Evolutionary conservation across 2,888 invertebrate species (phyloP).

Genomic region (Sericinus montela): DNA sequence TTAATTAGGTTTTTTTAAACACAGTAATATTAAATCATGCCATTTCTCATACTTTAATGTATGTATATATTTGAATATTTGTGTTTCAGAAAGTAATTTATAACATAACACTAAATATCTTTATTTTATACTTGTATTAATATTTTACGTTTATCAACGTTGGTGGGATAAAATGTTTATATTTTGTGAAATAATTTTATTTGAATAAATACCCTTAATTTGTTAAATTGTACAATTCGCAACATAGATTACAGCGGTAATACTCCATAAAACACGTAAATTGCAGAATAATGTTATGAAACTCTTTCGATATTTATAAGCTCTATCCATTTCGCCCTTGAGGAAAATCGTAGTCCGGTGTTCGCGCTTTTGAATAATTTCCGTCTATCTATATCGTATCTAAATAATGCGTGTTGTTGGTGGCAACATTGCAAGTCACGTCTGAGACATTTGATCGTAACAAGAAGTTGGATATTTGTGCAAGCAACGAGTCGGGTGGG

Average conservation of each 20-base stretch:
- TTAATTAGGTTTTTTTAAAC: too few species aligned
- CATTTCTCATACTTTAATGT: too few species aligned
- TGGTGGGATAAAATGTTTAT: too few species aligned
- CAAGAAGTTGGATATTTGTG: conserved; percentile 60
- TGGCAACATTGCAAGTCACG: conserved; percentile 59
- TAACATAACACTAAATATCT: too few species aligned
- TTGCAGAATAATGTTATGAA: conserved; percentile 7
- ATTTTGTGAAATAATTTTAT: too few species aligned
- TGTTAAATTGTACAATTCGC: neutral
- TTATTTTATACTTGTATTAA: too few species aligned
- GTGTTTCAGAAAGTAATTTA: too few species aligned
- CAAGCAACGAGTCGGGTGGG: conserved; percentile 40
- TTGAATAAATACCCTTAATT: too few species aligned
- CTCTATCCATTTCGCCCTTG: conserved; percentile 22
- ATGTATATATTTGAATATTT: too few species aligned
- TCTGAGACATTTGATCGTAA: conserved; percentile 72
- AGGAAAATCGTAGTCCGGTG: conserved; percentile 40
- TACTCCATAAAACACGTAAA: neutral
- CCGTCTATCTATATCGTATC: conserved; percentile 44
- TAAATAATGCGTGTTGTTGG: conserved; percentile 64
- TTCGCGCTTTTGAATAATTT: conserved; percentile 63
- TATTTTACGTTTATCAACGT: too few species aligned
- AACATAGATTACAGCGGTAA: neutral
- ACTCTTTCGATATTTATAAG: conserved; percentile 12
- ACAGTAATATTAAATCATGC: too few species aligned